Conservation (phyloP, 2,888 invertebrate species). For the Agrotis ipsilon region DNA sequence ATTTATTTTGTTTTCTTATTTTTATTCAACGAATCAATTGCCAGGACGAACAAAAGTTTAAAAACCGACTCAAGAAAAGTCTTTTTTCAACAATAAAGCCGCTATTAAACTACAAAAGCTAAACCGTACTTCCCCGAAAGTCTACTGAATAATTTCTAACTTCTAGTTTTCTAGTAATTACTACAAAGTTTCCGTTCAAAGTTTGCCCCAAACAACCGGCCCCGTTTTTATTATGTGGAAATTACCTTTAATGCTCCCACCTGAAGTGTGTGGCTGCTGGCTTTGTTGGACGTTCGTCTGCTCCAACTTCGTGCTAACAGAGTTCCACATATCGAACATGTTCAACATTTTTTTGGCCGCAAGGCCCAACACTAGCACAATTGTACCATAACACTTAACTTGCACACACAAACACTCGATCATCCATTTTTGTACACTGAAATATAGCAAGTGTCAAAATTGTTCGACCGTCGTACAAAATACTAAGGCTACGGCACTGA, state of each 20-base stretch:
- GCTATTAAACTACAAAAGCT: constrained; percentile 2
- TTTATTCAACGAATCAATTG: no score
- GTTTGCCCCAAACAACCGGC: constrained; percentile 67
- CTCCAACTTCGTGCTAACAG: constrained; percentile 94
- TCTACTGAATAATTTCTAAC: constrained; percentile 24
- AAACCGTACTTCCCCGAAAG: constrained; percentile 6
- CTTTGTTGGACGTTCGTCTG: constrained; percentile 92
- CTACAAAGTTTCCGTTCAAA: constrained; percentile 49
- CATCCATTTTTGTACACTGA: constrained; percentile 81
- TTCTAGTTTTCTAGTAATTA: constrained; percentile 35
- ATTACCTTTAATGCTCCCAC: constrained; percentile 96
- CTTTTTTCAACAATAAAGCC: neutral
- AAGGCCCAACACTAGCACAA: constrained; percentile 71
- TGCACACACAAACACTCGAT: constrained; percentile 66
- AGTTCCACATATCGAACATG: constrained; percentile 96
- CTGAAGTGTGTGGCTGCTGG: constrained; percentile 95
- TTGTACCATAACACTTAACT: constrained; percentile 68
- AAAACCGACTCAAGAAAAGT: neutral
- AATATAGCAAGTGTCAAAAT: constrained; percentile 79
- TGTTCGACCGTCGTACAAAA: constrained; percentile 87
- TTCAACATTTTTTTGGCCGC: constrained; percentile 89
- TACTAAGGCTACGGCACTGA: constrained; percentile 86
- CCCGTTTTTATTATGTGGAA: constrained; percentile 79
- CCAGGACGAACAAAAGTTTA: no score
- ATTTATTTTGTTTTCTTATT: no score